Evolutionary conservation across 2,797 vertebrate species (phyloP).

Genomic region (Cyprinella venusta): DNA sequence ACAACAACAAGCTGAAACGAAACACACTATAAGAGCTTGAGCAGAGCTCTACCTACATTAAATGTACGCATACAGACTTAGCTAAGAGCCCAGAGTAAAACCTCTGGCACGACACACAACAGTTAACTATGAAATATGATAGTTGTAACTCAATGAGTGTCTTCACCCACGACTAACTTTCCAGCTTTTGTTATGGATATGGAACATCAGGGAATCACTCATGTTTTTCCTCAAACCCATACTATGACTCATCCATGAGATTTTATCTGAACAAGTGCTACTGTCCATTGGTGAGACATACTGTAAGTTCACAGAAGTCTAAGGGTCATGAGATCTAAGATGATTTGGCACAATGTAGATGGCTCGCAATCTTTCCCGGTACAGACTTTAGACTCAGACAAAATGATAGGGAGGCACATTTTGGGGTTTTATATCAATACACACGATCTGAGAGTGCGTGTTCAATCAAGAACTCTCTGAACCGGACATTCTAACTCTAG

Average conservation of each 20-base stretch:
- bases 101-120: neutral
- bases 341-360: conserved; percentile 51
- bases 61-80: neutral
- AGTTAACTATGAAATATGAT: conserved; percentile 17
- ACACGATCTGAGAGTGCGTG: neutral
- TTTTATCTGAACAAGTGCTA: neutral
- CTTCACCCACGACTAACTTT: neutral
- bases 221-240: neutral
- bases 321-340: conserved; percentile 53
- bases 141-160: conserved; percentile 21
- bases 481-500: neutral
- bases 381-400: conserved; percentile 69
- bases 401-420: neutral
- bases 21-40: neutral
- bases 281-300: neutral
- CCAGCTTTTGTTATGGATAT: conserved; percentile 4
- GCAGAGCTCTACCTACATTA: neutral
- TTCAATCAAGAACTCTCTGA: neutral
- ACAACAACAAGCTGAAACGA: neutral
- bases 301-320: conserved; percentile 48
- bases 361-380: conserved; percentile 5
- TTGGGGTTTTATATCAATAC: conserved; percentile 23
- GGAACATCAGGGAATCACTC: neutral
- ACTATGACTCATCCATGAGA: neutral
- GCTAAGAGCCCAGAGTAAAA: neutral